Evolutionary conservation across 2,797 vertebrate species (phyloP).

Genomic region (Lacerta viridis): DNA sequence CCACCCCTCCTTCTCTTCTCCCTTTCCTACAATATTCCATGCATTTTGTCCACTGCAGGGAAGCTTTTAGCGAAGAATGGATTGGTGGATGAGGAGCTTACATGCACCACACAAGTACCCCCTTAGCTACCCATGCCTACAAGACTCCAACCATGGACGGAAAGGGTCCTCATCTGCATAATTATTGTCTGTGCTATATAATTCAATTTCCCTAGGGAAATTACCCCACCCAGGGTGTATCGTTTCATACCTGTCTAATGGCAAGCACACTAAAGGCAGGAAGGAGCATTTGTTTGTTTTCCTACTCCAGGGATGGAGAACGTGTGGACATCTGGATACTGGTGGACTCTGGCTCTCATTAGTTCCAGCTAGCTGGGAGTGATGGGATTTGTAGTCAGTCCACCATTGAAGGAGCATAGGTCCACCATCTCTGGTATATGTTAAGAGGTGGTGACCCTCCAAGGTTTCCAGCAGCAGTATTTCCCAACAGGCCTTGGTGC

Average conservation of each 20-base stretch:
- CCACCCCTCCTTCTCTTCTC: slow-evolving; percentile 55
- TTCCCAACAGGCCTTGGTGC: too few relatives aligned
- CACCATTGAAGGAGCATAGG: background rate
- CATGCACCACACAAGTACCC: slow-evolving; percentile 11
- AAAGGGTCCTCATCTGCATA: slow-evolving; percentile 21
- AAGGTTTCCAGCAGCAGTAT: background rate
- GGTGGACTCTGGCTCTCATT: background rate
- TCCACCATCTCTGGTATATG: background rate
- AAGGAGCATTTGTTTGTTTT: background rate
- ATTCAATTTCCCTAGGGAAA: slow-evolving; percentile 1
- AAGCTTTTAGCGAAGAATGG: slow-evolving; percentile 67
- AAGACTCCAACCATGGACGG: background rate
- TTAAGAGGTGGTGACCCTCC: too few relatives aligned
- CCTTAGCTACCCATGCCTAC: slow-evolving; percentile 40
- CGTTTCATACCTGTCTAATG: background rate
- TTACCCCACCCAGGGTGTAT: accelerated
- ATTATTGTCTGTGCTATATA: slow-evolving; percentile 27
- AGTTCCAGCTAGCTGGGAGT: too few relatives aligned
- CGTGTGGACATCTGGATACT: background rate
- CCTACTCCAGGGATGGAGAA: background rate
- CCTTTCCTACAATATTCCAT: slow-evolving; percentile 58
- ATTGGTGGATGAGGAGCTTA: slow-evolving; percentile 33
- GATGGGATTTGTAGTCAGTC: background rate
- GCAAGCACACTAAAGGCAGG: too few relatives aligned
- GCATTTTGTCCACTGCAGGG: slow-evolving; percentile 69